Evolutionary conservation across 2,797 vertebrate species (phyloP).

Genomic region (Petrocephalus sullivani): DNA sequence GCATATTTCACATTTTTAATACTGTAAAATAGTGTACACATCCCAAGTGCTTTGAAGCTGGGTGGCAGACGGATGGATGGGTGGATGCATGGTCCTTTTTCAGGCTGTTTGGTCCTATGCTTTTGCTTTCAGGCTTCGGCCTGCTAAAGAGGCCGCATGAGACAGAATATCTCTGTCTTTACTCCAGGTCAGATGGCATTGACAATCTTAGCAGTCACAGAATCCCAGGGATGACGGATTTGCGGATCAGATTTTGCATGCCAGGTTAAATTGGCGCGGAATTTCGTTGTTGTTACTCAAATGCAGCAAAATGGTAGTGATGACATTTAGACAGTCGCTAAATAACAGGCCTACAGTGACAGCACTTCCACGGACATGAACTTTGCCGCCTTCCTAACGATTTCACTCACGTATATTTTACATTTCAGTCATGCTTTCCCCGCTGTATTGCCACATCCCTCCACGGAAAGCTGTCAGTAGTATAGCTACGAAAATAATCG

Average conservation of each 20-base stretch:
- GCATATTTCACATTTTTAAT: background rate
- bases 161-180: background rate
- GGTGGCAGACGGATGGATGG: background rate
- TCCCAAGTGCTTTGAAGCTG: background rate
- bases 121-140: background rate
- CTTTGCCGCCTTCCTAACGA: background rate
- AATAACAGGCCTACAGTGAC: background rate
- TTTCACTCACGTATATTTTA: background rate
- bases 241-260: background rate
- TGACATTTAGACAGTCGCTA: background rate
- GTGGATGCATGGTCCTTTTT: background rate
- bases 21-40: background rate
- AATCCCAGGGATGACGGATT: background rate
- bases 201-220: background rate
- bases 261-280: background rate
- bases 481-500: background rate
- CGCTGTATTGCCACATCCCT: background rate
- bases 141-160: background rate
- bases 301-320: background rate
- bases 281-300: background rate
- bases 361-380: background rate
- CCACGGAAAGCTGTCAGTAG: background rate
- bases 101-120: background rate
- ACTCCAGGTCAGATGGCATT: background rate
- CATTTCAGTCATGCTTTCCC: background rate